Conservation (phyloP, 2,113 vertebrate genomes). For the Erinaceus europaeus region DNA sequence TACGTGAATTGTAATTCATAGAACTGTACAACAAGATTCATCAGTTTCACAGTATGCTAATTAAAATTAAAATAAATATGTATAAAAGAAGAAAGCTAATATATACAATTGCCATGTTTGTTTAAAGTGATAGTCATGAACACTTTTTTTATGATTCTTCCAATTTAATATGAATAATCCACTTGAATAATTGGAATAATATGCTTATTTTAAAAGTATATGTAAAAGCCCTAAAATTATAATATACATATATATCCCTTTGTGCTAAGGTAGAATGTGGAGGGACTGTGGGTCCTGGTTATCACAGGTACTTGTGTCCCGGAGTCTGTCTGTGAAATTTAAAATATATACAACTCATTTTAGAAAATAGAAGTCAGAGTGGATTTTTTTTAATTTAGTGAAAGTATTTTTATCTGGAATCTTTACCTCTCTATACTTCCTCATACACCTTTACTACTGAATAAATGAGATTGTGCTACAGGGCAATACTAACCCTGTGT, state of each 20-base stretch:
- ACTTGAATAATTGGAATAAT: neutral
- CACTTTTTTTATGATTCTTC: neutral
- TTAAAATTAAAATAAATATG: neutral
- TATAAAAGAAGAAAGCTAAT: neutral
- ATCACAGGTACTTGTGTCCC: too few relatives aligned
- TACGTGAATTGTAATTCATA: neutral
- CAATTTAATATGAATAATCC: neutral
- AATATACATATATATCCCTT: too few relatives aligned
- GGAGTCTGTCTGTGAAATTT: too few relatives aligned
- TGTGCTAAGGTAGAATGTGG: too few relatives aligned
- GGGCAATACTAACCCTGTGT: neutral
- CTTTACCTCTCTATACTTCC: neutral
- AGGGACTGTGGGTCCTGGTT: too few relatives aligned
- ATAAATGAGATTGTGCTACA: neutral
- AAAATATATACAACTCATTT: neutral
- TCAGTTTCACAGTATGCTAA: neutral
- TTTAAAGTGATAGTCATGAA: neutral
- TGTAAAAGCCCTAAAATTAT: too few relatives aligned
- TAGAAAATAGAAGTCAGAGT: neutral
- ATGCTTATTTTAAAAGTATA: too few relatives aligned
- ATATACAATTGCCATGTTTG: neutral
- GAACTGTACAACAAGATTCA: neutral
- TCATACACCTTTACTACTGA: neutral
- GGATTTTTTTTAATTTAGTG: too few relatives aligned
- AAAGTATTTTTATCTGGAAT: neutral